A percentile compares a stretch with the other conserved stretches of the same genome.
These are phyloP conservation scores for Hemistola chrysoprasaria DNA, from an alignment of 2,888 invertebrate species.

Conservation along the genomic window DNA sequence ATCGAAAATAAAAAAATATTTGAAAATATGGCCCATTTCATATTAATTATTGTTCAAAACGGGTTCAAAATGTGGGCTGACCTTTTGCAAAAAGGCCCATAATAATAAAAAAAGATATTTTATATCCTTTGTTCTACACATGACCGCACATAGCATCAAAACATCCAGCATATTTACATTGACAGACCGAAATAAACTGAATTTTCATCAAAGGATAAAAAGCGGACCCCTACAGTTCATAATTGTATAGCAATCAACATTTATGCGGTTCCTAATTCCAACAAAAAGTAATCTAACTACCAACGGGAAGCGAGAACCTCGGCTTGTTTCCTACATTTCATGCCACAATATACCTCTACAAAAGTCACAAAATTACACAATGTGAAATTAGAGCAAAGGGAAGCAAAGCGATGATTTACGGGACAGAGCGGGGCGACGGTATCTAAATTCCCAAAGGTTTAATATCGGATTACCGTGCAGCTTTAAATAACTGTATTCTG, in stretches of 20 bases:
- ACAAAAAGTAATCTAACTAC: constrained; percentile 15
- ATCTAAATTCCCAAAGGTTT: constrained; percentile 18
- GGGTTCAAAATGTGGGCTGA: too few species aligned
- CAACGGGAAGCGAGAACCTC: constrained; percentile 16
- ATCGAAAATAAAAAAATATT: too few species aligned
- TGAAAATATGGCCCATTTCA: too few species aligned
- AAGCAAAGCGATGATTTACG: constrained; percentile 25
- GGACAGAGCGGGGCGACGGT: constrained; percentile 6
- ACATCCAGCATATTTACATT: too few species aligned
- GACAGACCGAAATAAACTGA: too few species aligned
- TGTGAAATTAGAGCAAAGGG: constrained; percentile 38
- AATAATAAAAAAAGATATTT: too few species aligned
- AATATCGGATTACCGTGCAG: constrained; percentile 14
- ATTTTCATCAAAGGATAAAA: constrained; percentile 23
- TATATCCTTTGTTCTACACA: too few species aligned
- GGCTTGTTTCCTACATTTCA: constrained; percentile 37
- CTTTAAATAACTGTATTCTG: constrained; percentile 19
- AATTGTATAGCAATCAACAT: constrained; percentile 5
- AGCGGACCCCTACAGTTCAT: constrained; percentile 4
- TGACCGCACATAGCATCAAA: too few species aligned
- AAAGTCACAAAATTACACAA: constrained; percentile 49
- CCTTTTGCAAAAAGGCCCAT: too few species aligned
- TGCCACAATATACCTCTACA: constrained; percentile 35
- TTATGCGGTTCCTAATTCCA: constrained; percentile 15
- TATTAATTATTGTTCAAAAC: too few species aligned